phyloP scores from a whole-genome alignment of 2,888 invertebrate species.

The Chymomyza amoena region DNA sequence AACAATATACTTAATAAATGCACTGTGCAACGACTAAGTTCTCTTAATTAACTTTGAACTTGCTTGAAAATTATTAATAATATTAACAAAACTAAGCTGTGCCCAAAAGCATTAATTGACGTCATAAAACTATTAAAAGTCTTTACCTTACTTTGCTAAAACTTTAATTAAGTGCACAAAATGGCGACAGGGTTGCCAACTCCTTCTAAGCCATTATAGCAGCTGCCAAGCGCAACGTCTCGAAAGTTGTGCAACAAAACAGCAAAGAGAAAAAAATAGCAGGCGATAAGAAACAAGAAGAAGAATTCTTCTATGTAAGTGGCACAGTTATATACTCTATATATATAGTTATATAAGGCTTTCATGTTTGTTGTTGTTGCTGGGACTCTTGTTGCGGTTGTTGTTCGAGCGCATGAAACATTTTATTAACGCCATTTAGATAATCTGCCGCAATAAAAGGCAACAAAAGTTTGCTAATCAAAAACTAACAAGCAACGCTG shows the following conservation, averaged over 20 bases:
- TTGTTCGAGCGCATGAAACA: constrained; percentile 22
- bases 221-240: not conserved
- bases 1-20: not conserved
- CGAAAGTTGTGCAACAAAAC: not conserved
- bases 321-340: not conserved
- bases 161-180: not conserved
- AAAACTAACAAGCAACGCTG: constrained; percentile 31
- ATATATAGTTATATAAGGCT: not conserved
- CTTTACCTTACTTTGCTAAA: not conserved
- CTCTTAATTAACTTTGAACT: not conserved
- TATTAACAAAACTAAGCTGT: not conserved
- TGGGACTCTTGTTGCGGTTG: not conserved
- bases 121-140: not conserved
- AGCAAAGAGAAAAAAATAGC: too few relatives aligned
- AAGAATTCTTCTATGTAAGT: not conserved
- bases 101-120: not conserved
- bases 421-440: constrained; percentile 46
- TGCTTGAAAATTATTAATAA: not conserved
- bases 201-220: not conserved
- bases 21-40: not conserved
- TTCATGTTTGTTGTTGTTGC: not conserved
- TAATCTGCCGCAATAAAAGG: constrained; percentile 29
- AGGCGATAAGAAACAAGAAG: too few relatives aligned
- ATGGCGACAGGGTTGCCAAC: not conserved
- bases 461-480: constrained; percentile 17